Base-by-base conservation (phyloP, 2,113 vertebrate species). In the Sapajus apella region DNA sequence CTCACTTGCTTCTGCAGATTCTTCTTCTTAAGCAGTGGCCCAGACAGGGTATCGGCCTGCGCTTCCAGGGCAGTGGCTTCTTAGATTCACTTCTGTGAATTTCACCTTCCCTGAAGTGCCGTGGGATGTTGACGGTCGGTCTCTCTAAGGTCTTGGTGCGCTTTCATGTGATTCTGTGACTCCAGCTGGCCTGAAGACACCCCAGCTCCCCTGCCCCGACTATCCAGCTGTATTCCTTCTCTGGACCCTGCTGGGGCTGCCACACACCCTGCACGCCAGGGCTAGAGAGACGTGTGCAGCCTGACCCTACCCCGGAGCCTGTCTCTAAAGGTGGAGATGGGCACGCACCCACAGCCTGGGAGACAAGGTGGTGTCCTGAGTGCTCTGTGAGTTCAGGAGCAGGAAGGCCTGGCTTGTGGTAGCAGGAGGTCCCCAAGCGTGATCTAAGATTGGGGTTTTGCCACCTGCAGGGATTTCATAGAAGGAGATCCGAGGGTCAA, bases 121-220 rank as follows among this genome's bases (percentile, higher is more conserved):
- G 35, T 11, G 27, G n/a, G 30, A 10, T 30, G 40, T 45, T 35
- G 55, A 7, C 5, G 16, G 30, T 5, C 3, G 40, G 83, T 58
- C 20, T 83, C 56, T 55, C 10, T 58, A 17, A 40, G 40, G 66
- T 17, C 68, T 58, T 72, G 11, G 16, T 27, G 40, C 21, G 18
- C 35, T 50, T 13, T 50, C 21, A 45, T 17, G 6, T 58, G 64
- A 30, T 30, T 79, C 82, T 68, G 16, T 21, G 52, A 17, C 61
- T 77, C 50, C 5, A 3, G 9, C 32, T 25, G 7, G 68, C 40
- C 50, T 66, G 5, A 50, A 81, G 55, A 56, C 23, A 20, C 21
- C 12, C 6, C 8, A 2, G 8, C 55, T 25, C n/a, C 32, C 10
- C 37, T 0, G 2, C n/a, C 58, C 35, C 0, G 0, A 8, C 18